A percentile compares a stretch with the other conserved stretches of the same genome.
These are phyloP conservation scores for Catagonus wagneri DNA, from an alignment of 2,113 vertebrate genomes.

Conservation along the genomic window DNA sequence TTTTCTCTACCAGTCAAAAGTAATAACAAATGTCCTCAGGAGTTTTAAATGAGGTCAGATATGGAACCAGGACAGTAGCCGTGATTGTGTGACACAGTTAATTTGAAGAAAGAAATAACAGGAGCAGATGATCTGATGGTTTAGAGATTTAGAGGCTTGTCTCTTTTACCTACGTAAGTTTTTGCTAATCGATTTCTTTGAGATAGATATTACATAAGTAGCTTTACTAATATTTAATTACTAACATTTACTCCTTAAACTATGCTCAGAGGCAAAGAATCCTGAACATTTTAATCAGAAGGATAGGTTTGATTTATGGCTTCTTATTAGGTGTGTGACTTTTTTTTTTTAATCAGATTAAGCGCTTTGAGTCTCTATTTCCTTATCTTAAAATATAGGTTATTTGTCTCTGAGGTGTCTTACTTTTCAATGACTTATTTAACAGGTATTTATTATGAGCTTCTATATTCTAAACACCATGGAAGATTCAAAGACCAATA, in stretches of 20 bases:
- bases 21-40: neutral
- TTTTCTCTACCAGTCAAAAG: slow-evolving; percentile 14
- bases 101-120: neutral
- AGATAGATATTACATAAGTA: neutral
- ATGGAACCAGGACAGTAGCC: neutral
- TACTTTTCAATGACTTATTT: slow-evolving; percentile 15
- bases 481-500: neutral
- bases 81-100: neutral
- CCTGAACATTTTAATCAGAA: neutral
- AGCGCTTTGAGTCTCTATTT: neutral
- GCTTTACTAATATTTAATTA: slow-evolving; percentile 43
- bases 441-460: neutral
- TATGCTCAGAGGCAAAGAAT: neutral
- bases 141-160: neutral
- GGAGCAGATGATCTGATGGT: neutral
- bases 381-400: neutral
- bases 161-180: neutral
- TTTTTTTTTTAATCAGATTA: slow-evolving; percentile 38
- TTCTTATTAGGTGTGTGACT: neutral
- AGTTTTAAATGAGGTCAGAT: neutral
- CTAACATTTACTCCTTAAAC: neutral
- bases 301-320: neutral
- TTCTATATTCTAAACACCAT: neutral
- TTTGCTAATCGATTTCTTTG: slow-evolving; percentile 33
- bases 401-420: neutral